Base-by-base conservation (phyloP, 2,888 invertebrate species). In the Melieria omissa region DNA sequence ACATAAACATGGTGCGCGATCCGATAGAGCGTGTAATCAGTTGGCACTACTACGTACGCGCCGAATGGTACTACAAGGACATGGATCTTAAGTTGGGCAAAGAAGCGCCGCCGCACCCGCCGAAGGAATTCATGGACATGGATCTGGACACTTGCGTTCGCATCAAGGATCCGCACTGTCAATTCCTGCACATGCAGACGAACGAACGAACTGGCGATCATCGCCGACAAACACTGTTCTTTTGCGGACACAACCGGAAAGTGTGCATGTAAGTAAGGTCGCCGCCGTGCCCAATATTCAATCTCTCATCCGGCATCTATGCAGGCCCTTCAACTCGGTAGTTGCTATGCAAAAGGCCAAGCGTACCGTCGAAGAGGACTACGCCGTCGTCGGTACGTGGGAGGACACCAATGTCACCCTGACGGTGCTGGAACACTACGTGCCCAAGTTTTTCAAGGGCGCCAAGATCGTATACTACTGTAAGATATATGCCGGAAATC, bases 11-110 rank as follows among this genome's bases (percentile, higher is more conserved):
- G 77, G 94, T 96, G 1, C 90, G 96, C 12, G 96, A 96, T 87
- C 96, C 96, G 0, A 92, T 96, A 47, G 96, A 96, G 85, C 89
- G 96, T 44, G 93, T 95, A 6, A 95, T 96, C 80, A 95, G 95
- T 6, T 96, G 95, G 95, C 95, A 95, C 85, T 96, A 96, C 85
- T 96, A 96, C 86, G 92, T 95, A 4, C 88, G 96, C 60, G 95
- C 95, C 0, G 94, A 94, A 1, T 95, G 95, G 96, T 96, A 96
- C 88, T 96, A 95, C 82, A 93, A 93, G 8, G 84, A 85, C 46
- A 78, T 85, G 80, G 74, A 81, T 61, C 75, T 69, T 7, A 85
- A 12, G 92, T 93, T 88, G 92, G 95, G n/a, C 89, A 91, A 80
- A n/a, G 64, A 70, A 1, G 79, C 85, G 0, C 76, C 80, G 0